Base-by-base conservation (phyloP, 2,797 vertebrate species). In the Botia kubotai region DNA sequence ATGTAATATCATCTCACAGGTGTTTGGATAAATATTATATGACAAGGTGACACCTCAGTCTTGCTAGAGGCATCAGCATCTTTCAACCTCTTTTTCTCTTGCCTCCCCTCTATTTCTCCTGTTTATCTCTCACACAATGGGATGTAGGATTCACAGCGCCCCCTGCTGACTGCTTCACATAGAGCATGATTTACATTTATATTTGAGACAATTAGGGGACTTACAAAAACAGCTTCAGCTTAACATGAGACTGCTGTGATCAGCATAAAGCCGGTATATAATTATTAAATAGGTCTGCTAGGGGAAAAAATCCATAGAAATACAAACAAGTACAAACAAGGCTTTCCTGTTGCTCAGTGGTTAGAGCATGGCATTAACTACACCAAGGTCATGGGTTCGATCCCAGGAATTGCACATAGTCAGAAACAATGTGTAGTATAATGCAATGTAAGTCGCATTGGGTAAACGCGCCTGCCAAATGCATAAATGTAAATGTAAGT, bases 21-120 rank as follows among this genome's bases (percentile, higher is more conserved):
- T 85, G 77, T 72, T 80, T 36, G 58, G 82, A 79, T 87, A 85
- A 81, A 86, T 89, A 82, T 84, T 75, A 80, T 75, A 82, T 82
- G 79, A 84, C 85, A 83, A 72, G 75, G 85, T 86, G 89, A 86
- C 58, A 73, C 83, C 79, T 86, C 73, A 63, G 55, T 77, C 84
- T 78, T 77, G 48, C 79, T 75, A 86, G 69, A 72, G 82, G 46
- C 68, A 68, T 77, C 74, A 73, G 72, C 43, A 65, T 80, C 76
- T 68, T 81, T 81, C 72, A 74, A 12, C 11, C 33, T 79, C 52
- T 63, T 5, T 36, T 68, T 77, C 81, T 0, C 26, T 52, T 72
- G 23, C 66, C 55, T 50, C 46, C 62, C 21, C 26, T 48, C 52
- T 63, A 19, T 57, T 16, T 81, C 57, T n/a, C 13, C 11, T 79